Evolutionary conservation across 2,888 invertebrate species (phyloP), one percentile per base, ranked within the genome.

Genomic region (Scaeva pyrastri): DNA sequence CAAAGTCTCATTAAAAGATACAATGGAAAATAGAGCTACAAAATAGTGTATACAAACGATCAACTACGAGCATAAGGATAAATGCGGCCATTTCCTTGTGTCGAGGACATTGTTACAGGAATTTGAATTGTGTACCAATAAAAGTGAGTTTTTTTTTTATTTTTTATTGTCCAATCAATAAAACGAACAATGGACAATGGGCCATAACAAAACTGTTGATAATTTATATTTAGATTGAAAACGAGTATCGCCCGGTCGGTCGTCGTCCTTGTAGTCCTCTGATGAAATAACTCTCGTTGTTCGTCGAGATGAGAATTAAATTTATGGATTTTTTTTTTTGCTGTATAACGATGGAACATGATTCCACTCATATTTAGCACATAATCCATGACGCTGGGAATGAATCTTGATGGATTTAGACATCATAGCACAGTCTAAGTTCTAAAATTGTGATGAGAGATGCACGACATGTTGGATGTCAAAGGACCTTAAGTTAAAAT

Each of bases 371-470:
- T 5, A 31, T 31, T 31, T 31, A 43, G 58, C 60, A 52, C 41
- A 64, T 64, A 48, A 48, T 64, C 64, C 68, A 50, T 5, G 48
- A 31, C 19, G 19, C 14, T 14, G 60, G 48, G 45, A 56, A 83
- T 83, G 73, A 45, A 73, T 73, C 68, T 66, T 83, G 72, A 83
- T 78, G 58, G 73, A 60, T 39, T 74, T 68, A 48, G 74, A 60
- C 77, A 73, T 60, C 72, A 73, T 26, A 39, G 39, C n/a, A 19
- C 71, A 31, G n/a, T 70, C 16, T 41, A 43, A 52, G 12, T 55
- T n/a, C n/a, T n/a, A n/a, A n/a, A n/a, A n/a, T n/a, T n/a, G n/a
- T 31, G 6, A 31, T 31, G 12, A 10, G 12, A 12, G 19, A 62
- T 36, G 19, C 31, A 6, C 39, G 14, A 23, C 23, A 52, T 52